Percentiles rank a stretch among this genome's conserved stretches.
These are phyloP conservation scores for Myotis yumanensis DNA, from an alignment of 2,113 vertebrate genomes.

Conservation along the genomic window DNA sequence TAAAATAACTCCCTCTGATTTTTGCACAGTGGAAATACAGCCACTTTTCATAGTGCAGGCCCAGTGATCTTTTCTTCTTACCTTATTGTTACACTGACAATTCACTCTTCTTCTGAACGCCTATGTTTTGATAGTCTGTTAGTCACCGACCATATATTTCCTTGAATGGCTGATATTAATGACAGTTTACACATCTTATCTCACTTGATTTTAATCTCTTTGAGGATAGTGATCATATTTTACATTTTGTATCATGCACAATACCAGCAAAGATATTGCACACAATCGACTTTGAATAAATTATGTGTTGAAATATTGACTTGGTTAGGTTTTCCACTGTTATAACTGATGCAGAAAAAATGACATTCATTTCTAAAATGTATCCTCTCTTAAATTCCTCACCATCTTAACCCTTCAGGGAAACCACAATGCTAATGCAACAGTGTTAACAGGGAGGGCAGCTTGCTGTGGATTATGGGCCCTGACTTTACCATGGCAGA, in stretches of 20 bases:
- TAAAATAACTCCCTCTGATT: neutral
- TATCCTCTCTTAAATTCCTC: neutral
- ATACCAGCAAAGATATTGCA: neutral
- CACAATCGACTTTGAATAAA: neutral
- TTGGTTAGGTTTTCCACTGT: neutral
- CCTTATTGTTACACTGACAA: neutral
- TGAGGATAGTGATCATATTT: neutral
- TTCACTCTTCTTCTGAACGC: neutral
- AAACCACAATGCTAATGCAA: too few relatives aligned
- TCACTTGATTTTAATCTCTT: neutral
- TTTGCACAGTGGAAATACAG: neutral
- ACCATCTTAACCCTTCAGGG: neutral
- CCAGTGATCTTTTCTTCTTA: neutral
- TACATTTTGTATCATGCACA: neutral
- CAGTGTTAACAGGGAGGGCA: too few relatives aligned
- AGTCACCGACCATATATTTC: neutral
- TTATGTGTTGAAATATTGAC: neutral
- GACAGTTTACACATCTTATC: neutral
- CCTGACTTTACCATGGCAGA: neutral
- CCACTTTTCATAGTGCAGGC: neutral
- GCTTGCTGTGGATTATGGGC: neutral
- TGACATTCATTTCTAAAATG: slow-evolving; percentile 10
- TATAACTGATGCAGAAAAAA: neutral
- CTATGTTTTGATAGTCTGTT: neutral
- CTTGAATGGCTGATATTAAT: neutral